These are phyloP conservation scores for Chrysopilus asiliformis DNA, from an alignment of 2,888 invertebrate genomes.

Conservation along the genomic window DNA sequence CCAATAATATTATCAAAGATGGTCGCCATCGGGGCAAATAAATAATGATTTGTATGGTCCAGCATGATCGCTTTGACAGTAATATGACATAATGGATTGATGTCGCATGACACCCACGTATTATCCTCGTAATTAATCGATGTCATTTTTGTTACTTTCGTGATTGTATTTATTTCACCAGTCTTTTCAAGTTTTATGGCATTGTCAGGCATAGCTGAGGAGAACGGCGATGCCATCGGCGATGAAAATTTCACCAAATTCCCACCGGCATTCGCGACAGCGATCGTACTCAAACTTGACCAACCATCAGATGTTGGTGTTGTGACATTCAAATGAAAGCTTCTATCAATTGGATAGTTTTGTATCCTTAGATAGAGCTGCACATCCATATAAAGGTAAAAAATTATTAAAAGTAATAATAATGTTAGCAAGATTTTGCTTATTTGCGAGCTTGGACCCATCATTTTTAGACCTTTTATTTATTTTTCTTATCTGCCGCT, in stretches of 20 bases:
- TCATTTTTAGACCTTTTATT: constrained; percentile 38
- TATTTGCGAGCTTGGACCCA: constrained; percentile 59
- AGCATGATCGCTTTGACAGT: constrained; percentile 72
- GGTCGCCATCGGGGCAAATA: constrained; percentile 67
- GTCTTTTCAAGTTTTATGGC: constrained; percentile 1
- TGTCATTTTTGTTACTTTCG: neutral
- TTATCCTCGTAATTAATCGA: constrained; percentile 37
- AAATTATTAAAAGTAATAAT: constrained; percentile 44
- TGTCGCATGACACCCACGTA: constrained; percentile 51
- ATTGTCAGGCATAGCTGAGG: constrained; percentile 6
- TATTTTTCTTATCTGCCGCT: too few relatives aligned
- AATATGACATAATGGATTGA: constrained; percentile 64
- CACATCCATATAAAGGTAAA: constrained; percentile 60
- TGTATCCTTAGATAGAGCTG: constrained; percentile 56
- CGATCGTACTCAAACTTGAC: constrained; percentile 5
- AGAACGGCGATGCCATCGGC: neutral
- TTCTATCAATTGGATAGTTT: constrained; percentile 48
- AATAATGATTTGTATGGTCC: constrained; percentile 72
- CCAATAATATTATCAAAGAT: constrained; percentile 52
- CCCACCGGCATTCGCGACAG: neutral
- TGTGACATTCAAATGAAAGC: constrained; percentile 30
- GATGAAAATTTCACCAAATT: neutral
- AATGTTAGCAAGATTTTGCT: constrained; percentile 52
- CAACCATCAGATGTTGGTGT: constrained; percentile 6
- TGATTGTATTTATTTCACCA: constrained; percentile 10